Base-by-base conservation (phyloP, 2,888 invertebrate species). In the Drosophila neutralis region DNA sequence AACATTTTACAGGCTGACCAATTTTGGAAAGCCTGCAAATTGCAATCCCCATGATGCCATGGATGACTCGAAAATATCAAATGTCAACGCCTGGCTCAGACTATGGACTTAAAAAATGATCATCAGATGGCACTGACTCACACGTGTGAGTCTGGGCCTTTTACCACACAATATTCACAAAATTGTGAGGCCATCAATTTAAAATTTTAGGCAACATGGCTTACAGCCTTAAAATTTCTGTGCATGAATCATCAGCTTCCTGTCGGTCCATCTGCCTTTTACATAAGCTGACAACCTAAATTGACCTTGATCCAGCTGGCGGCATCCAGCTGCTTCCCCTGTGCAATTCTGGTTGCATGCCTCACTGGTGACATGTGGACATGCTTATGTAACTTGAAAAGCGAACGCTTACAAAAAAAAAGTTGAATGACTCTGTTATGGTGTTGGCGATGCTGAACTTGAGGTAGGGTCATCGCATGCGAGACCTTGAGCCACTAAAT, bases 11-110 rank as follows among this genome's bases (percentile, higher is more conserved):
- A 33, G 54, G 27, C 58, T 65, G 71, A 36, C 89, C 87, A 89
- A 87, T 89, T 87, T 79, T 74, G 84, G 85, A 89, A 84, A 87
- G 87, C 77, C 73, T 74, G 76, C 71, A 73, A 71, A 80, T 72
- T 67, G 67, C 69, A 80, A 66, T 71, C 54, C 66, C 69, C 70
- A 56, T 70, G 62, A 67, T 58, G 63, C 52, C 38, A 56, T 49
- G 61, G 36, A 54, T 48, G 40, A 31, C 27, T 40, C 21, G 31
- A 29, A 71, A 89, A 89, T 89, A 76, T 78, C 89, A 87, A 87
- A 87, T 73, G 87, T 87, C 89, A 87, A 76, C 76, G 81, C 35
- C 70, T 78, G 76, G n/a, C 73, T 69, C 71, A 65, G 69, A 80
- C 68, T 58, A n/a, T 4, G 27, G 48, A 35, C 24, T 15, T 27